phyloP scores from a whole-genome alignment of 2,113 vertebrate species.

The Hyla sarda region DNA sequence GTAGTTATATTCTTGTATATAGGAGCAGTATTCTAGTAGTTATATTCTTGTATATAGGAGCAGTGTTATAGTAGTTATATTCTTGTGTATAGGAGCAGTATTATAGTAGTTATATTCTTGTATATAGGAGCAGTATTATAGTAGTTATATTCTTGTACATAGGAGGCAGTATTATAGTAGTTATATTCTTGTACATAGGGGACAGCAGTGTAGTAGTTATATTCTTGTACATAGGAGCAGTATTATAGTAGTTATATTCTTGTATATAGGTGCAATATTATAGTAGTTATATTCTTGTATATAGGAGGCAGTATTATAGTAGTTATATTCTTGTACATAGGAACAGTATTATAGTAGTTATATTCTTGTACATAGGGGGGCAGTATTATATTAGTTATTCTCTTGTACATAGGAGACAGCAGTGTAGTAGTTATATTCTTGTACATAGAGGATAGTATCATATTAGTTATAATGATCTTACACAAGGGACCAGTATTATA shows the following conservation, averaged over 20 bases:
- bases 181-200: neutral
- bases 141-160: neutral
- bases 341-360: neutral
- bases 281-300: constrained; percentile 2
- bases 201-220: neutral
- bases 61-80: constrained; percentile 5
- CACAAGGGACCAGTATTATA: no score
- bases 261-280: neutral
- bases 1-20: neutral
- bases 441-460: neutral
- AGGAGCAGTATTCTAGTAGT: neutral
- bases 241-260: neutral
- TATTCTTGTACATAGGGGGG: no score
- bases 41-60: neutral
- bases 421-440: neutral
- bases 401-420: no score
- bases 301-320: neutral
- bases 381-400: no score
- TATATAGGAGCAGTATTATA: neutral
- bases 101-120: no score
- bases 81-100: neutral
- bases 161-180: neutral
- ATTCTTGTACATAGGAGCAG: neutral
- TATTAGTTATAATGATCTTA: no score
- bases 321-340: neutral